Conservation (phyloP, 2,797 vertebrate species). For the Sciurus vulgaris region DNA sequence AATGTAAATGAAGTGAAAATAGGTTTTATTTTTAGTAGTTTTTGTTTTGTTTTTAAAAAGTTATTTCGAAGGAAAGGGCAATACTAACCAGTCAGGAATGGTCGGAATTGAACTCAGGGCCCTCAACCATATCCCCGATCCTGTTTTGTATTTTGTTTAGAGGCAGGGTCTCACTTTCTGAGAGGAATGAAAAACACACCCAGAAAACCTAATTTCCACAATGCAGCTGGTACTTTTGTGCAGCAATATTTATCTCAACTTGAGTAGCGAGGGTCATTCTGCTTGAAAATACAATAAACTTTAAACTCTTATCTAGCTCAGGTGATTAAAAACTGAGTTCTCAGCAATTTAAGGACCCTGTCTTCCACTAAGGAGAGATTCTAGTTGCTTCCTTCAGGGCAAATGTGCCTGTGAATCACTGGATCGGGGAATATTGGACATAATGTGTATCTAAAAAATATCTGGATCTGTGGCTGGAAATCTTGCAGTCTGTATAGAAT, state of each 20-base stretch:
- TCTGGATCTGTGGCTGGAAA: background rate
- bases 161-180: background rate
- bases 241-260: background rate
- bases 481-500: background rate
- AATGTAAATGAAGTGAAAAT: slow-evolving; percentile 9
- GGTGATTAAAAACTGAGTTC: background rate
- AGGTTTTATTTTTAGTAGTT: background rate
- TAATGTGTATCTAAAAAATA: background rate
- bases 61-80: background rate
- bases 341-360: background rate
- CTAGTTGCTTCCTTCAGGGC: background rate
- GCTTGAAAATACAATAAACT: background rate
- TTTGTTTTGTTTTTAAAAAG: slow-evolving; percentile 24
- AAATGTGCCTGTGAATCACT: background rate
- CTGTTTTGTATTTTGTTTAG: too few species aligned
- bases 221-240: background rate
- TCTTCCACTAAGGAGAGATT: background rate
- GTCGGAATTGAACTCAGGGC: background rate
- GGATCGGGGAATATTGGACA: background rate
- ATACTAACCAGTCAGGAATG: background rate
- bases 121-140: too few species aligned
- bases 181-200: background rate
- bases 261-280: background rate
- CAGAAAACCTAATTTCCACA: background rate
- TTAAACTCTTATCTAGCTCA: background rate